A percentile compares a stretch with the other conserved stretches of the same genome.
Evolutionary conservation across 2,113 vertebrate species (phyloP).

Genomic region (Trachemys scripta): DNA sequence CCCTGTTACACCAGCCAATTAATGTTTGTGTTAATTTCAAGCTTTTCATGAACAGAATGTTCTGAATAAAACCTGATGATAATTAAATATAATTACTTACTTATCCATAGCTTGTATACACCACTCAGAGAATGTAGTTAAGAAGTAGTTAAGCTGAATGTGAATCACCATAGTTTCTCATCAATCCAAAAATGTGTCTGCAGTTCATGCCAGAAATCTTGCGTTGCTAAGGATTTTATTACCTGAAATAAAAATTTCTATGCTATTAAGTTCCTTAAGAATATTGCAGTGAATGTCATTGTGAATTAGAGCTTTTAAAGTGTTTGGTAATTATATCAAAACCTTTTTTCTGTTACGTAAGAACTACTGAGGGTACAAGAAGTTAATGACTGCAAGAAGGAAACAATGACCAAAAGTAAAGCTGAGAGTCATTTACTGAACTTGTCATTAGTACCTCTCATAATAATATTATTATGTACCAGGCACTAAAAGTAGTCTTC

Average conservation of each 20-base stretch:
- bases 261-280: slow-evolving; percentile 39
- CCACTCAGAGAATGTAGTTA: background rate
- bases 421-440: background rate
- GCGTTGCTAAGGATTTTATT: slow-evolving; percentile 6
- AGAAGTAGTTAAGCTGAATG: slow-evolving; percentile 38
- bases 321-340: background rate
- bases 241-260: background rate
- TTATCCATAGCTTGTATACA: slow-evolving; percentile 23
- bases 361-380: background rate
- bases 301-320: background rate
- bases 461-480: background rate
- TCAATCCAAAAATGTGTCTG: slow-evolving; percentile 47
- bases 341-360: background rate
- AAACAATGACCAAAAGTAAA: background rate
- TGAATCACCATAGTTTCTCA: slow-evolving; percentile 13
- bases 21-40: slow-evolving; percentile 3
- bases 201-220: slow-evolving; percentile 16
- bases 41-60: background rate
- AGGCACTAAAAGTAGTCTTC: background rate
- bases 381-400: background rate
- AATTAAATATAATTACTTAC: slow-evolving; percentile 33
- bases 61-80: slow-evolving; percentile 26
- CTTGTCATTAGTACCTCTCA: background rate
- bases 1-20: slow-evolving; percentile 13
- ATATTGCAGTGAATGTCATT: slow-evolving; percentile 12